Conservation (phyloP, 2,888 invertebrate genomes). For the Epinotia brunnichana region DNA sequence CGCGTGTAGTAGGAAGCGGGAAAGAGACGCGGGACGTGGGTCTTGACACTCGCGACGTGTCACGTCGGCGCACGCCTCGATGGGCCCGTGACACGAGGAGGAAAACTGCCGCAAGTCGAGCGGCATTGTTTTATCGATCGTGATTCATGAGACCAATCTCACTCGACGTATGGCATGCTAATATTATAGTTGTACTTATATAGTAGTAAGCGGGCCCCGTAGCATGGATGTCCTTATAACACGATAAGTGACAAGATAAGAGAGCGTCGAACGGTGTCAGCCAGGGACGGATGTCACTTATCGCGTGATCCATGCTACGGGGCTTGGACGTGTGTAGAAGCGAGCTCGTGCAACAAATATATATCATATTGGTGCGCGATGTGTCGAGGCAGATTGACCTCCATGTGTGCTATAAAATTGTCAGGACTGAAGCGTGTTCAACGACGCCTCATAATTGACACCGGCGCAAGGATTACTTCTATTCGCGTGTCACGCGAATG, state of each 20-base stretch:
- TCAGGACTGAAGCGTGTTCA: not conserved
- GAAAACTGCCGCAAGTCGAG: constrained; percentile 8
- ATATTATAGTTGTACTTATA: not conserved
- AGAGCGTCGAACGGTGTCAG: no score
- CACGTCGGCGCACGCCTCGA: not conserved
- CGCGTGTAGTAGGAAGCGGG: not conserved
- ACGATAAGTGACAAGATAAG: no score
- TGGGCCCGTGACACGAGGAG: not conserved
- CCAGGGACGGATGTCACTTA: no score
- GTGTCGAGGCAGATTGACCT: no score
- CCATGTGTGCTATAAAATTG: constrained; percentile 7
- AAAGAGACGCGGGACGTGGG: not conserved
- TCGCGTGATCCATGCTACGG: no score
- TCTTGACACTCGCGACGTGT: not conserved
- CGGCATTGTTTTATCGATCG: constrained; percentile 21
- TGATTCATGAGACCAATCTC: not conserved
- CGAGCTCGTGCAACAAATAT: no score
- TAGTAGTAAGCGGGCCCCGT: no score
- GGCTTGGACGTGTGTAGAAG: no score
- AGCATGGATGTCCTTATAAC: no score
- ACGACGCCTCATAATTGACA: constrained; percentile 15
- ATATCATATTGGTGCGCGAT: no score
- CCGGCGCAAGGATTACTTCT: not conserved
- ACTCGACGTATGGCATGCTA: not conserved
- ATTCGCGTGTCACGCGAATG: constrained; percentile 13